Conservation (phyloP, 2,888 invertebrate species). For the Brachyptera risi region DNA sequence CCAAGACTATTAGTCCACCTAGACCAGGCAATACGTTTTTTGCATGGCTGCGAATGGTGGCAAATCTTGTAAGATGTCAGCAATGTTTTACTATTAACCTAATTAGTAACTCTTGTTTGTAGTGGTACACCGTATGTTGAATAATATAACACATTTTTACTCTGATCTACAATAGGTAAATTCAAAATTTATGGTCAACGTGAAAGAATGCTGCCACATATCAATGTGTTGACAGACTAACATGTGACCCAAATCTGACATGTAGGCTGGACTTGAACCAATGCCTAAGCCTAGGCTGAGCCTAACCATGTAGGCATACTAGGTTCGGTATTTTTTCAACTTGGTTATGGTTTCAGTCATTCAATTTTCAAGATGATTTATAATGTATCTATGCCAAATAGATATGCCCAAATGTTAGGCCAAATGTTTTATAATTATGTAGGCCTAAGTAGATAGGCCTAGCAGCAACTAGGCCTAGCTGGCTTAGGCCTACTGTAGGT, state of each 20-base stretch:
- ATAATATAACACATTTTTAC: no score
- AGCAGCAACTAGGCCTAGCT: no score
- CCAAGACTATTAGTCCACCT: no score
- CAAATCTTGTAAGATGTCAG: constrained; percentile 13
- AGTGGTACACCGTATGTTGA: background rate
- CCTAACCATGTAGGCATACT: no score
- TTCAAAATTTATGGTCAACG: background rate
- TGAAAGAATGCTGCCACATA: constrained; percentile 9
- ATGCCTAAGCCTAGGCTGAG: background rate
- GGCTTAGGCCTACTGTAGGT: no score
- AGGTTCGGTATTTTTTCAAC: no score
- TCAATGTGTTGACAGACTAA: constrained; percentile 37
- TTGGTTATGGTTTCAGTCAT: no score
- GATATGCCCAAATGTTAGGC: no score
- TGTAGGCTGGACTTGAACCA: constrained; percentile 26
- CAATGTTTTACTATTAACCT: background rate
- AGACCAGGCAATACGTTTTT: constrained; percentile 9
- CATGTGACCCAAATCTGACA: constrained; percentile 49
- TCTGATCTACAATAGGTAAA: no score
- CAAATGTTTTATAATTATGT: no score
- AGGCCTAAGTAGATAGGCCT: no score
- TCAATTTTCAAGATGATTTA: no score
- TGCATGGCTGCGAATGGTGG: constrained; percentile 25
- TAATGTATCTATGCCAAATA: background rate
- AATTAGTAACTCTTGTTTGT: background rate